Evolutionary conservation across 1,140 invertebrate genomes (phyloP).

Genomic region (Pogonomyrmex californicus): DNA sequence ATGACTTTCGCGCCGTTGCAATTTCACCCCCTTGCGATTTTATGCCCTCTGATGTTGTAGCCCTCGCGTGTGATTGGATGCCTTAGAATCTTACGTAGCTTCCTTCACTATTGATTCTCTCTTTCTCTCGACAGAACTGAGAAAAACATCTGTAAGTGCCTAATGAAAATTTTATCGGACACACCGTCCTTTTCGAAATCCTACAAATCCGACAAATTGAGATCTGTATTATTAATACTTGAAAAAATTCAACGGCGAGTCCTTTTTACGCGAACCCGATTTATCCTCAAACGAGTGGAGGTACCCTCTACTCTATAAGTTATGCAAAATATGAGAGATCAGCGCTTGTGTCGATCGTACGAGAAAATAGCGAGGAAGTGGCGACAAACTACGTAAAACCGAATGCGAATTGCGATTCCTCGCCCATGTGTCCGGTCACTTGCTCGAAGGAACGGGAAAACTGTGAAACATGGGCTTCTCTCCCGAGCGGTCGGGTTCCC

Average conservation of each 20-base stretch:
- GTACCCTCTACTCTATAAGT: not conserved
- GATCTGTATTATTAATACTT: not conserved
- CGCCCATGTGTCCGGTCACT: conserved; percentile 22
- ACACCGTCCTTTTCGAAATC: not conserved
- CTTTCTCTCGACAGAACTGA: not conserved
- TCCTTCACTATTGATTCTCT: not conserved
- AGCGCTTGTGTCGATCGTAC: not conserved
- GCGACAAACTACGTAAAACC: conserved; percentile 28
- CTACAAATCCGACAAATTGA: not conserved
- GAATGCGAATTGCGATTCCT: conserved; percentile 57
- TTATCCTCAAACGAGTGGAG: not conserved
- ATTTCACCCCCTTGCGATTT: conserved; percentile 21
- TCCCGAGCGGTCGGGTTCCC: conserved; percentile 48
- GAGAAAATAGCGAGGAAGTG: not conserved
- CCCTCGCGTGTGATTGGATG: not conserved
- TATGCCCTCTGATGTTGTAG: not conserved
- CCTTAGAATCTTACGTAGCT: not conserved
- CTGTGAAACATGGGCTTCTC: conserved; percentile 50
- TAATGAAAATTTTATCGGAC: not conserved
- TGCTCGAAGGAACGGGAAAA: conserved; percentile 42
- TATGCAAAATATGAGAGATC: not conserved
- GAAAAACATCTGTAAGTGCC: not conserved
- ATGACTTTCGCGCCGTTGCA: not conserved
- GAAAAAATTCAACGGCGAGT: not conserved
- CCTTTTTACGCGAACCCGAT: not conserved